Evolutionary conservation across 2,797 vertebrate species (phyloP).

Genomic region (Pyrocephalus nanus): DNA sequence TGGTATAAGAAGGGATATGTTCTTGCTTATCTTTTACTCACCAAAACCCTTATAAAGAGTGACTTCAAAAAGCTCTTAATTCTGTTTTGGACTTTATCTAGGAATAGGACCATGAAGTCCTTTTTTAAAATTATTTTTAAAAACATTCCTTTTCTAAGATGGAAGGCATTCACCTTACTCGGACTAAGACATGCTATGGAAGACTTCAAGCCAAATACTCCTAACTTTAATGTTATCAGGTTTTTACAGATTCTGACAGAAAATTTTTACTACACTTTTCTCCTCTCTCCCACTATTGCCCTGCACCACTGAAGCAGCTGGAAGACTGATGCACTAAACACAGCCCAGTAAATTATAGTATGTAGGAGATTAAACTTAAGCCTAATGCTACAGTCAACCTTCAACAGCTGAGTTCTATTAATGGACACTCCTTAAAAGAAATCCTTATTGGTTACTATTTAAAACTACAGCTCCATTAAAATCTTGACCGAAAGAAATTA

Average conservation of each 20-base stretch:
- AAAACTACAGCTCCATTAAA: slow-evolving; percentile 71
- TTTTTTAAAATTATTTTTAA: background rate
- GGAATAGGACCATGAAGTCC: background rate
- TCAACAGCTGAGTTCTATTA: slow-evolving; percentile 78
- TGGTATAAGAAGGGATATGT: background rate
- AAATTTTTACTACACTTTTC: background rate
- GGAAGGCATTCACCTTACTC: background rate
- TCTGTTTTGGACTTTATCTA: background rate
- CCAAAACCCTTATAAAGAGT: background rate
- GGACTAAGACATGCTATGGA: background rate
- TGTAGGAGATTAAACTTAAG: slow-evolving; percentile 75
- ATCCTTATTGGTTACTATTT: slow-evolving; percentile 74
- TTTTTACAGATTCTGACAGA: background rate
- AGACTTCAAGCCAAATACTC: background rate
- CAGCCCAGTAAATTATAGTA: slow-evolving; percentile 67
- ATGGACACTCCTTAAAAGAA: slow-evolving; percentile 67
- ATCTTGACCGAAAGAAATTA: slow-evolving; percentile 66
- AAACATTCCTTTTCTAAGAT: background rate
- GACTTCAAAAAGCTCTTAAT: background rate
- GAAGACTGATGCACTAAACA: slow-evolving; percentile 25
- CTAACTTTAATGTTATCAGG: background rate
- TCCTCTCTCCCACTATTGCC: background rate
- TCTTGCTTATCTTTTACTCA: background rate
- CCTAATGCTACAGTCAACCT: slow-evolving; percentile 72
- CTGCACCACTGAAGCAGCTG: slow-evolving; percentile 35